Conservation (phyloP, 2,888 invertebrate genomes). For the Callimorpha dominula region DNA sequence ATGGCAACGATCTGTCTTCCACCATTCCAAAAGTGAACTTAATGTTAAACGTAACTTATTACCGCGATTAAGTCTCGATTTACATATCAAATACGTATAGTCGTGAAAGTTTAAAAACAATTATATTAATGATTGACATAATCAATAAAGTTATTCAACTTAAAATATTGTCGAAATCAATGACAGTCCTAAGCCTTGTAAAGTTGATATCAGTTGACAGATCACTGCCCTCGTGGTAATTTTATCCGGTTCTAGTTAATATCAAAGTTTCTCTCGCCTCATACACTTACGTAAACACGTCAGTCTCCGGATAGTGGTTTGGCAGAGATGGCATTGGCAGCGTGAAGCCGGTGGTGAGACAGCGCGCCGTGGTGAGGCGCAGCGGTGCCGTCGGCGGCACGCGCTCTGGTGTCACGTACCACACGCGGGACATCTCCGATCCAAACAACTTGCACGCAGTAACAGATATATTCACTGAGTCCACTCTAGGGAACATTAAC, state of each 20-base stretch:
- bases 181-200: no score
- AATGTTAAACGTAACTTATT: no score
- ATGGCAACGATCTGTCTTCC: no score
- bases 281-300: constrained; percentile 60
- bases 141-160: no score
- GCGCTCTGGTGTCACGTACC: constrained; percentile 43
- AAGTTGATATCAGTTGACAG: no score
- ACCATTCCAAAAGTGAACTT: no score
- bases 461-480: constrained; percentile 49
- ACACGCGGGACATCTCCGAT: constrained; percentile 38
- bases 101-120: no score
- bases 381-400: constrained; percentile 36
- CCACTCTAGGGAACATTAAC: constrained; percentile 44
- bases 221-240: no score
- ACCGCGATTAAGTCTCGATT: no score
- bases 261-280: background rate
- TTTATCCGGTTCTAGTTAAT: background rate
- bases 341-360: constrained; percentile 26
- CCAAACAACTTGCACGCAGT: constrained; percentile 68
- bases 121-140: no score
- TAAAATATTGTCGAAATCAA: no score
- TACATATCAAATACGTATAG: no score
- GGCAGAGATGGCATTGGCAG: constrained; percentile 56
- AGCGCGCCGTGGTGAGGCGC: constrained; percentile 40
- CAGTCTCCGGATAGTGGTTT: constrained; percentile 53